phyloP scores from a whole-genome alignment of 2,888 invertebrate genomes.

The Eristalis intricaria region DNA sequence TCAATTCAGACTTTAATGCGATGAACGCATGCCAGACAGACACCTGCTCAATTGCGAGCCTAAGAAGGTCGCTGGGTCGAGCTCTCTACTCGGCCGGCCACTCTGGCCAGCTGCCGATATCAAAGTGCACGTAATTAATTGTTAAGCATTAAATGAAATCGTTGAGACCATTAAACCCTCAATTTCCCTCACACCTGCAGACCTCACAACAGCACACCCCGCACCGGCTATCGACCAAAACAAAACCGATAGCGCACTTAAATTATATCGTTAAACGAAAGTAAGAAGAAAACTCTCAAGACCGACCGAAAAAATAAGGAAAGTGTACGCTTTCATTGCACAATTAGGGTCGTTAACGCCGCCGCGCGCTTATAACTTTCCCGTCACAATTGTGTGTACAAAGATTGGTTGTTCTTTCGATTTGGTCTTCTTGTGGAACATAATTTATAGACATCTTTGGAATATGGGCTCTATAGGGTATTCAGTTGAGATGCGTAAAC shows the following conservation, averaged over 20 bases:
- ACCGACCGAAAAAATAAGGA: conserved; percentile 22
- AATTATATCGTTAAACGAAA: conserved; percentile 42
- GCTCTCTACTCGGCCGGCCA: background rate
- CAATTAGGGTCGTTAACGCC: conserved; percentile 58
- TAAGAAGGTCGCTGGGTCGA: conserved; percentile 31
- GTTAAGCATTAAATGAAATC: conserved; percentile 20
- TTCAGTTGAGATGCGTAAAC: background rate
- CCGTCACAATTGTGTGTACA: conserved; percentile 24
- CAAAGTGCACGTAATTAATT: conserved; percentile 16
- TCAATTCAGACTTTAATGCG: conserved; percentile 15
- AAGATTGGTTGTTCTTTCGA: background rate
- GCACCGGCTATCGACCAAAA: background rate
- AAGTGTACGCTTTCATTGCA: conserved; percentile 56
- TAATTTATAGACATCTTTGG: conserved; percentile 8
- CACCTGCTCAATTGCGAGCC: background rate
- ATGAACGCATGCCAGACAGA: background rate
- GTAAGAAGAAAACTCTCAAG: conserved; percentile 35
- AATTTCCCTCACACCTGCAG: background rate
- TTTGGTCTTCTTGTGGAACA: conserved; percentile 6
- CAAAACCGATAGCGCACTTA: conserved; percentile 2
- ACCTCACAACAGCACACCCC: background rate
- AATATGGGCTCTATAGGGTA: background rate
- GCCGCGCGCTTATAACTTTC: conserved; percentile 38
- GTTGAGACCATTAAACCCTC: background rate
- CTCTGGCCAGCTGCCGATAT: background rate